A percentile compares a stretch with the other conserved stretches of the same genome.
Conservation (phyloP, 2,797 vertebrate genomes). For the Semotilus atromaculatus region DNA sequence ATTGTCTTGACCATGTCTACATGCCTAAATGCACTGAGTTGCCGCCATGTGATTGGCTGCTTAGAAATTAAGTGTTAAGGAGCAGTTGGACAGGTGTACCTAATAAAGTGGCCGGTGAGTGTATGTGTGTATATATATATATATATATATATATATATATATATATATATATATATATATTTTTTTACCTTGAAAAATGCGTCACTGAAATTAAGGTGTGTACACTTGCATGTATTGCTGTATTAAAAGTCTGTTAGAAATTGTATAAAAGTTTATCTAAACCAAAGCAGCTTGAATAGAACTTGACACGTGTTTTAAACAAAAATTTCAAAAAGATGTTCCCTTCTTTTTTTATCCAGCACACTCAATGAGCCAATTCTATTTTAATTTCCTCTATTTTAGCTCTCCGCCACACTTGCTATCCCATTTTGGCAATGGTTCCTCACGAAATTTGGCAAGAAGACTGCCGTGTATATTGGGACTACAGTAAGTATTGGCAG, state of each 20-base stretch:
- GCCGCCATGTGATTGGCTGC: too few species aligned
- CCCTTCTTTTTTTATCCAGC: background rate
- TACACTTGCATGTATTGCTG: background rate
- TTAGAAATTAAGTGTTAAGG: too few species aligned
- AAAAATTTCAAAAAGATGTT: background rate
- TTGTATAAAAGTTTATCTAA: background rate
- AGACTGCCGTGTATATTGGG: slow-evolving; percentile 89
- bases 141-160: too few species aligned
- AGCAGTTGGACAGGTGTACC: too few species aligned
- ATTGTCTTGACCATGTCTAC: too few species aligned
- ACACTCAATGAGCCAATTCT: background rate
- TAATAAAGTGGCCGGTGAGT: too few species aligned
- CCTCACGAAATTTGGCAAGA: slow-evolving; percentile 93
- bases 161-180: too few species aligned
- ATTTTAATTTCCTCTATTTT: slow-evolving; percentile 3
- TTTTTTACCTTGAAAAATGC: background rate
- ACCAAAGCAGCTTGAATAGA: background rate
- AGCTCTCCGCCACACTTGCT: slow-evolving; percentile 90
- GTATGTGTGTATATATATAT: too few species aligned
- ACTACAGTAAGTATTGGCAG: slow-evolving; percentile 84
- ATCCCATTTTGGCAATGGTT: slow-evolving; percentile 99
- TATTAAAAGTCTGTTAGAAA: background rate
- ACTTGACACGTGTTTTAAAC: background rate
- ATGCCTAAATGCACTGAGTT: too few species aligned
- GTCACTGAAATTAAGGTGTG: background rate